phyloP scores from a whole-genome alignment of 2,113 vertebrate species.

The Malurus cyaneus region DNA sequence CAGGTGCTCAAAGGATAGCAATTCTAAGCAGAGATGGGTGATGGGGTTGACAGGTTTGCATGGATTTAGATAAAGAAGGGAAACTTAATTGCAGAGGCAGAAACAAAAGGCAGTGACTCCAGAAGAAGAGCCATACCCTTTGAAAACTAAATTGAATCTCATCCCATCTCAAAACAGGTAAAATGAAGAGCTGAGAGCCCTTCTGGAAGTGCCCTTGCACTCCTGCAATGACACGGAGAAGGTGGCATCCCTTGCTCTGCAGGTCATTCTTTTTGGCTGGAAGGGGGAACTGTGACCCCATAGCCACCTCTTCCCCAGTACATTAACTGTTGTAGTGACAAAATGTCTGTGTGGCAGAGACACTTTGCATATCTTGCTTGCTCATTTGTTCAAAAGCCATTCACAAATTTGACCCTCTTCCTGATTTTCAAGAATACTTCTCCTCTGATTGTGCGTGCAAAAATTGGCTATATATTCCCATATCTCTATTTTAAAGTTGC shows the following conservation, averaged over 20 bases:
- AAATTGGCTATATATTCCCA: not conserved
- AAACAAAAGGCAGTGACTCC: not conserved
- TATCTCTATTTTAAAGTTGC: not conserved
- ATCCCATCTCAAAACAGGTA: not conserved
- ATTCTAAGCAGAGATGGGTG: slow-evolving; percentile 6
- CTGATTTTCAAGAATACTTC: not conserved
- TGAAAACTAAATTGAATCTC: not conserved
- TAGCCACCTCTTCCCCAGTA: not conserved
- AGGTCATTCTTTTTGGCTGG: not conserved
- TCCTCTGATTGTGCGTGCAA: not conserved
- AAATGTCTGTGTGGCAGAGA: not conserved
- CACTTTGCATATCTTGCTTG: not conserved
- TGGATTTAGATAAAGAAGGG: slow-evolving; percentile 22
- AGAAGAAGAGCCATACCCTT: not conserved
- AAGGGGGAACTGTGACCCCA: not conserved
- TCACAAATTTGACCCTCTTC: not conserved
- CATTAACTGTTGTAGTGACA: not conserved
- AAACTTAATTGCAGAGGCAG: not conserved
- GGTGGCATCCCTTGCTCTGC: not conserved
- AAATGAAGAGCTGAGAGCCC: not conserved
- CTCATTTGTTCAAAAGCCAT: not conserved
- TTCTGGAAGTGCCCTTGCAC: not conserved
- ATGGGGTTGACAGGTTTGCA: slow-evolving; percentile 30
- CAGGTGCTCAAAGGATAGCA: slow-evolving; percentile 28
- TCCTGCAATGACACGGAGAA: not conserved